Base-by-base conservation (phyloP, 2,888 invertebrate genomes). In the Schizotus pectinicornis region DNA sequence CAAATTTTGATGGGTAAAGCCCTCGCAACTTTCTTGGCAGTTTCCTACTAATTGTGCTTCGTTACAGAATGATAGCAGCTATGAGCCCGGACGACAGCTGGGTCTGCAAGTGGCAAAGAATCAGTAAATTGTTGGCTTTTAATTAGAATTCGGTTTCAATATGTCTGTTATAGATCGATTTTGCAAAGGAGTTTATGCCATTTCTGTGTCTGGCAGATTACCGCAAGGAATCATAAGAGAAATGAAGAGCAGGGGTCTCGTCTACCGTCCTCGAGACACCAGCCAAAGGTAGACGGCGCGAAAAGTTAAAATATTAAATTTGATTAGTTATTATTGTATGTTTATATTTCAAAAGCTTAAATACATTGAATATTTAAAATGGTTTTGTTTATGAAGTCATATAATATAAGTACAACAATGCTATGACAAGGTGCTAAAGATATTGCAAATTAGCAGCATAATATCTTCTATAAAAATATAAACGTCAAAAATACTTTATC, bases 51-150 rank as follows among this genome's bases (percentile, higher is more conserved):
- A 14, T 49, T 48, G 13, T 32, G 6, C 11, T 41, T 46, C 33
- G 9, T 56, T 60, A 35, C 78, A 92, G 93, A 65, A 89, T 99
- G 87, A 93, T 99, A 69, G 91, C 97, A 2, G 87, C 93, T 36
- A 97, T 97, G 92, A 94, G 93, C 70, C 97, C 98, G 1, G 95
- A 95, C 77, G 98, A 99, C 71, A 98, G 98, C 75, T 99, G 99
- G 99, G 99, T 99, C 1, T 94, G 94, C 72, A 98, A 98, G 80
- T 99, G 99, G 99, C 98, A 99, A 80, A 85, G 95, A 79, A 92
- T 96, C 75, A 93, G 96, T 95, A 84, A 86, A 88, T 84, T 33
- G 8, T 48, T 2, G 8, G 34, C 7, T 32, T n/a, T 32, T 6
- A 32, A 32, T 30, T n/a, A 31, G 7, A 8, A 46, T 33, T 8